Evolutionary conservation across 1,140 invertebrate species (phyloP), one percentile per base, ranked within the genome.

Genomic region (Procambarus virginalis): DNA sequence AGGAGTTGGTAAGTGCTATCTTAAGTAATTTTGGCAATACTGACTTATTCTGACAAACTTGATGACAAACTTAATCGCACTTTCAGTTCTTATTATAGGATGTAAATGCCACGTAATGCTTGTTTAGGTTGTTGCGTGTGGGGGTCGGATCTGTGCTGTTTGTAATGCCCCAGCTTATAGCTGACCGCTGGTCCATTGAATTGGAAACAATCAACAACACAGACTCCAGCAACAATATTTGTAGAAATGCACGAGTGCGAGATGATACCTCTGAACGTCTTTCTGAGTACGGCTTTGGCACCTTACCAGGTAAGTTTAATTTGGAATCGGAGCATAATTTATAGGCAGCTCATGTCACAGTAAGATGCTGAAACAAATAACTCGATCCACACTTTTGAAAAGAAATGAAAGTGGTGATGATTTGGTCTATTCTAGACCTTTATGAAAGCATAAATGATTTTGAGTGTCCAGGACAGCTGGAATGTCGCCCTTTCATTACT

Each of bases 1-100:
- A 93, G 98, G 97, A 68, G 96, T 97, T 89, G 97, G 97, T 96
- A 94, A 95, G 94, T 93, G 4, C 12, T 64, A 73, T 48, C 48
- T 4, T 81, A 20, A 10, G 22, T 60, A 34, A 3, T 22, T 64
- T 0, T 64, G 12, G 17, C 17, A 64, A 64, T 17, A 64, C 10
- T 64, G 60, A 17, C 20, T 64, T 14, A 64, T 20, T 12, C 60
- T 64, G 60, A 64, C 60, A 64, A 64, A 55, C 20, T 64, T 64
- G 60, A 20, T 64, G 55, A 58, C 12, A 58, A 20, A 64, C 10
- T 64, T 14, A 64, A 64, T 55, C 8, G 51, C 4, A 9, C 51
- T 2, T 2, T 55, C 60, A 17, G 12, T 64, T 14, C 17, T 64
- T 64, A 17, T 45, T 45, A 10, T 49, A 4, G 12, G 8, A 14